Conservation (phyloP, 1,140 invertebrate genomes). For the Listronotus bonariensis region DNA sequence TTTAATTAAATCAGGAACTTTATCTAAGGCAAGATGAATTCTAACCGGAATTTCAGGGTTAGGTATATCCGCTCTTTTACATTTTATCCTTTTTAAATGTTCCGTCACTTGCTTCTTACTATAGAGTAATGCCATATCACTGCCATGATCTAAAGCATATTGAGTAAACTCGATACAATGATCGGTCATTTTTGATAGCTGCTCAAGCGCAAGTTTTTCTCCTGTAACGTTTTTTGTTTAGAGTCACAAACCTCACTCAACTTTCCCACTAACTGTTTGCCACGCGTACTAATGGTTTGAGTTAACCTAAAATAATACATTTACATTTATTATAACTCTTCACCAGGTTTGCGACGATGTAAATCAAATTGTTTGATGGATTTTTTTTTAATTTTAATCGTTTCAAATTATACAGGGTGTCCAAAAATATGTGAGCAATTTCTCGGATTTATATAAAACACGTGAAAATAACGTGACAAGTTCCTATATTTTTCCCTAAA, state of each 20-base stretch:
- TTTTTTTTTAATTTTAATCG: too few species aligned
- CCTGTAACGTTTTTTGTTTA: slow-evolving; percentile 79
- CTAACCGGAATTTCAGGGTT: slow-evolving; percentile 83
- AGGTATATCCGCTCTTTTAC: slow-evolving; percentile 77
- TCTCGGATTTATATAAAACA: too few species aligned
- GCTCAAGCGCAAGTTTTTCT: slow-evolving; percentile 81
- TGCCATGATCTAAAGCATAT: slow-evolving; percentile 75
- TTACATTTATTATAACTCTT: too few species aligned
- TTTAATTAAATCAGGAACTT: slow-evolving; percentile 77
- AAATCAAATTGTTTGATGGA: too few species aligned
- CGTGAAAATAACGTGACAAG: too few species aligned
- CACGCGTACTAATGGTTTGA: slow-evolving; percentile 79
- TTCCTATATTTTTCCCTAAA: too few species aligned
- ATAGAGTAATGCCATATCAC: slow-evolving; percentile 81
- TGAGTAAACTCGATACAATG: slow-evolving; percentile 85
- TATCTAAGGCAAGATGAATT: slow-evolving; percentile 75
- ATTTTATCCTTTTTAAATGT: slow-evolving; percentile 79
- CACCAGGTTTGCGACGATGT: too few species aligned
- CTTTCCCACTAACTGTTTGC: slow-evolving; percentile 77
- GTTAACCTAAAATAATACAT: slow-evolving; percentile 70
- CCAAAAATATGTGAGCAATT: too few species aligned
- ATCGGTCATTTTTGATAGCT: slow-evolving; percentile 80
- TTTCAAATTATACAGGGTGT: too few species aligned
- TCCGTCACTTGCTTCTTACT: slow-evolving; percentile 77
- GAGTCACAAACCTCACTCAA: slow-evolving; percentile 82